Evolutionary conservation across 2,888 invertebrate genomes (phyloP), one percentile per base, ranked within the genome.

Genomic region (Hyposoter dolosus): DNA sequence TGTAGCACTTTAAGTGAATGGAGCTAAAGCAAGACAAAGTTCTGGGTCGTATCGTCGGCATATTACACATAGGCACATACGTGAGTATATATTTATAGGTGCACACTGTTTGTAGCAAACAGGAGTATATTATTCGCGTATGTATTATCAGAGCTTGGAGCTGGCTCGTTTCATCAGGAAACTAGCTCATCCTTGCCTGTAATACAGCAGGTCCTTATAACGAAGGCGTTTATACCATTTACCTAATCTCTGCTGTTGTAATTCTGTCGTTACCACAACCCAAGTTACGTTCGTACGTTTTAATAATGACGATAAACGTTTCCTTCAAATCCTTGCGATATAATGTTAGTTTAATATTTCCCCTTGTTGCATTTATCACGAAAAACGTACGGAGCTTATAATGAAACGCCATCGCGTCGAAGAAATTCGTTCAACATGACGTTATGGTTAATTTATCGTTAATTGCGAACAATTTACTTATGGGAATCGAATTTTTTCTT

Each of bases 71-170:
- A 72, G 40, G 66, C 32, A 63, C 56, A 50, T 63, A 45, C 40
- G 40, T 40, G 40, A 40, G 40, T 53, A 40, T 23, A 40, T 65
- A 47, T 68, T 19, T 28, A 71, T 23, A 53, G 23, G 65, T 45
- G 10, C n/a, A 32, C 19, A 5, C 50, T 68, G 79, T 74, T 65
- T 78, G 72, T 53, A 68, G 60, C 56, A 79, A 66, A 78, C 63
- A 79, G 47, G 72, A 79, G 47, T 77, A 63, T 81, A 86, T 86
- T 86, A 83, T 86, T 80, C 66, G 56, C 63, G 76, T 74, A 80
- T 81, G 80, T 77, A 81, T 86, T 66, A 68, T 81, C 50, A 53
- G 74, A 83, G 83, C 45, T 63, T 83, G 53, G 66, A 74, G 53
- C 77, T 77, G 86, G 50, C 77, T 81, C 72, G 63, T 81, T 83